Base-by-base conservation (phyloP, 1,140 invertebrate species). In the Vollenhovia emeryi region DNA sequence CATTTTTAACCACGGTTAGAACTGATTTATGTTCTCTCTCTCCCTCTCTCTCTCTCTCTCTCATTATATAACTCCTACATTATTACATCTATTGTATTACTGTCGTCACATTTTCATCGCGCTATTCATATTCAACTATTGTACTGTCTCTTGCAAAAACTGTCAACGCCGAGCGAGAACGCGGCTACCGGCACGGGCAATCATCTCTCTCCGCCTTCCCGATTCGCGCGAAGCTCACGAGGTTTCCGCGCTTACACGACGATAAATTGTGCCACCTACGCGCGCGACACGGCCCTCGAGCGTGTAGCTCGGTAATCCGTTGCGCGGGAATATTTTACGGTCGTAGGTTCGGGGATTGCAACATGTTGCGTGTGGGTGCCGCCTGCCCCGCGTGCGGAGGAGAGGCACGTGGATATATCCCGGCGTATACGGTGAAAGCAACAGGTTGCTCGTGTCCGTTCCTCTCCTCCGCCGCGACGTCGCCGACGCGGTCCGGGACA, bases 371-470 rank as follows among this genome's bases (percentile, higher is more conserved):
- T 62, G 74, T 43, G 43, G 60, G 60, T 64, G 60, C 33, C 11
- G 43, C 13, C 75, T 45, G 30, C 43, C 59, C n/a, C 40, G 40
- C 40, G 27, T 48, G 24, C 45, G 73, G 60, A 78, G 86, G 71
- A 88, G 71, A 85, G 73, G 9, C 66, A 82, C 78, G 78, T 69
- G 78, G 78, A 71, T 71, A 79, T 85, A 87, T 74, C 52, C 82
- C 73, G 50, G 33, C 43, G 7, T 21, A n/a, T n/a, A 73, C 59
- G 74, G 62, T 52, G 36, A 52, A 45, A 57, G 87, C 87, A 88
- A 88, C 87, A 88, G 87, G 87, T 88, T 88, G 87, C 66, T 74
- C 80, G 86, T 79, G 86, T 88, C 82, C 52, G 78, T 82, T 79
- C 66, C 74, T 87, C 75, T 87, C 59, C 84, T 57, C 27, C 64